Evolutionary conservation across 1,140 invertebrate genomes (phyloP).

Genomic region (Popillia japonica): DNA sequence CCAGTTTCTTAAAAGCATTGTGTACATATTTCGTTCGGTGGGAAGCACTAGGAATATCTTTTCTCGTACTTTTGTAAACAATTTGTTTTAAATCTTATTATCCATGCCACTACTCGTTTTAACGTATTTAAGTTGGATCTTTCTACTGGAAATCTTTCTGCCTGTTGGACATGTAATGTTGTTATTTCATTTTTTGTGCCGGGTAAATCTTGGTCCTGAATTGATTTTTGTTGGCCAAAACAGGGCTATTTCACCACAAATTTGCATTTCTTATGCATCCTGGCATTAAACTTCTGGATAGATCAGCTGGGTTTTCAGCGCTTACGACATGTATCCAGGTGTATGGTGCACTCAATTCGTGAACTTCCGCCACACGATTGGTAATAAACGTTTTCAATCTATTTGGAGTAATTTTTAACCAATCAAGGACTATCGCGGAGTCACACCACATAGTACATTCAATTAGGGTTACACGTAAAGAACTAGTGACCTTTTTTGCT

Average conservation of each 20-base stretch:
- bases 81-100: conserved; percentile 40
- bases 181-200: background rate
- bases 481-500: background rate
- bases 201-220: background rate
- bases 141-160: conserved; percentile 23
- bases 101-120: conserved; percentile 55
- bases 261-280: background rate
- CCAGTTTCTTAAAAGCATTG: background rate
- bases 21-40: background rate
- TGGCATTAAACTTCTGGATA: conserved; percentile 45
- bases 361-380: conserved; percentile 50
- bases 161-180: background rate
- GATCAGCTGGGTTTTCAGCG: conserved; percentile 52
- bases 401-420: conserved; percentile 45
- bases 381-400: background rate
- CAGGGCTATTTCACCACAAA: background rate
- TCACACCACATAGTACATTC: conserved; percentile 38
- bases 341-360: conserved; percentile 47
- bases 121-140: conserved; percentile 40
- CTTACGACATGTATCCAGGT: conserved; percentile 40
- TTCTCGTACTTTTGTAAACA: background rate
- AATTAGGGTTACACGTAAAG: background rate
- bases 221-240: background rate
- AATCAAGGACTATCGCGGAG: conserved; percentile 50
- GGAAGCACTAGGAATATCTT: background rate